Evolutionary conservation across 2,797 vertebrate genomes (phyloP).

Genomic region (Chrosomus eos): DNA sequence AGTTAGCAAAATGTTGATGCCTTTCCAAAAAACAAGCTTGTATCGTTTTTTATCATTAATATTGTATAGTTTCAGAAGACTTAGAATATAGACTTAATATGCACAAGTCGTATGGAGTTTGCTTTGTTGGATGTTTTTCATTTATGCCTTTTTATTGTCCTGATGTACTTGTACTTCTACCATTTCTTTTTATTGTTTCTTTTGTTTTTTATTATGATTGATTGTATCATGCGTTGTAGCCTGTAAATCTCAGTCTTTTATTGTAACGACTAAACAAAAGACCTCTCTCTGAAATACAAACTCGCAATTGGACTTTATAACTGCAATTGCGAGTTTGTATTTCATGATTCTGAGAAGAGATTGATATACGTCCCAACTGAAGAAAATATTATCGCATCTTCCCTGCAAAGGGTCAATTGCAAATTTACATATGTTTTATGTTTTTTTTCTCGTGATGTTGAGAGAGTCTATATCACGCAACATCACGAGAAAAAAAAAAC

Average conservation of each 20-base stretch:
- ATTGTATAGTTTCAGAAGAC: background rate
- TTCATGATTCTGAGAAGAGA: background rate
- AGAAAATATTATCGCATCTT: too few species aligned
- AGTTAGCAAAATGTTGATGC: background rate
- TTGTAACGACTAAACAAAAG: constrained; percentile 21
- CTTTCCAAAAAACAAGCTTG: background rate
- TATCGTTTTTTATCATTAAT: background rate
- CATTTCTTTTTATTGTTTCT: background rate
- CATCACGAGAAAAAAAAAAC: too few species aligned
- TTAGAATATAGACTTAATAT: background rate
- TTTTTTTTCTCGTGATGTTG: too few species aligned
- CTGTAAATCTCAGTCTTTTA: background rate
- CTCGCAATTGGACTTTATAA: too few species aligned
- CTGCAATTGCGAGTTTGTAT: background rate
- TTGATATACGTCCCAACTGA: too few species aligned
- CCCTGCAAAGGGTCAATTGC: too few species aligned
- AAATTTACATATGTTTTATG: too few species aligned
- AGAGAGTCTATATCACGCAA: too few species aligned
- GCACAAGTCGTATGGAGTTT: too few species aligned
- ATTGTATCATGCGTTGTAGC: background rate
- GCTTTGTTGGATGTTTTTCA: background rate
- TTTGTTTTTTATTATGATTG: background rate
- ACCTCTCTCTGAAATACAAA: too few species aligned
- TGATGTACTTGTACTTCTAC: background rate
- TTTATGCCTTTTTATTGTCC: background rate